Conservation (phyloP, 2,888 invertebrate species). For the Geophilus truncorum region DNA sequence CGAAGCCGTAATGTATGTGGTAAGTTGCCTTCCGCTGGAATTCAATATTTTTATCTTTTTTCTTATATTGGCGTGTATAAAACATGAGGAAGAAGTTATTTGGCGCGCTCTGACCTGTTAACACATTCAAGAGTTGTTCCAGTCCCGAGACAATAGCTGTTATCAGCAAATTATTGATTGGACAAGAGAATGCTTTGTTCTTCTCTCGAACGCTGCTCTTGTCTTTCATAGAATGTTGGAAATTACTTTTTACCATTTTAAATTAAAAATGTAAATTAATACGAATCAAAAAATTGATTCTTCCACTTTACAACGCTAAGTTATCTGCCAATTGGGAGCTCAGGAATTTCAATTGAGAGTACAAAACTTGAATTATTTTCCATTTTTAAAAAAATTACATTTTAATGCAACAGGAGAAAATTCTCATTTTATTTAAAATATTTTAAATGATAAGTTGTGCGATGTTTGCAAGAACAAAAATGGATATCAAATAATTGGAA, state of each 20-base stretch:
- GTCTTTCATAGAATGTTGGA: not conserved
- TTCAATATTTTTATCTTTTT: not conserved
- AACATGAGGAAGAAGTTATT: not conserved
- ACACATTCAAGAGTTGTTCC: not conserved
- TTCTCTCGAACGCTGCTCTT: not conserved
- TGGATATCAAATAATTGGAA: no score
- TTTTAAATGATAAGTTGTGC: not conserved
- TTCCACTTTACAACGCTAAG: not conserved
- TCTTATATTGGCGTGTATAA: not conserved
- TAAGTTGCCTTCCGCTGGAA: not conserved
- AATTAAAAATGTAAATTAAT: not conserved
- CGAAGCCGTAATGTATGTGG: not conserved
- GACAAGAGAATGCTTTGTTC: not conserved
- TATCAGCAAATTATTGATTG: not conserved
- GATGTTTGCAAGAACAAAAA: no score
- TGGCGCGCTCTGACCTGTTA: not conserved
- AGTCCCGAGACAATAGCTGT: not conserved
- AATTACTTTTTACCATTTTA: not conserved
- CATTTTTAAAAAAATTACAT: not conserved
- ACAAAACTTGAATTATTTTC: no score
- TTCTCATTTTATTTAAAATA: not conserved
- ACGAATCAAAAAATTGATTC: not conserved
- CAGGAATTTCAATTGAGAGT: not conserved
- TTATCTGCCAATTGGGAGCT: no score
- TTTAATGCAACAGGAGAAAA: not conserved